Evolutionary conservation across 2,888 invertebrate species (phyloP), one percentile per base, ranked within the genome.

Genomic region (Drosophila niveifrons): DNA sequence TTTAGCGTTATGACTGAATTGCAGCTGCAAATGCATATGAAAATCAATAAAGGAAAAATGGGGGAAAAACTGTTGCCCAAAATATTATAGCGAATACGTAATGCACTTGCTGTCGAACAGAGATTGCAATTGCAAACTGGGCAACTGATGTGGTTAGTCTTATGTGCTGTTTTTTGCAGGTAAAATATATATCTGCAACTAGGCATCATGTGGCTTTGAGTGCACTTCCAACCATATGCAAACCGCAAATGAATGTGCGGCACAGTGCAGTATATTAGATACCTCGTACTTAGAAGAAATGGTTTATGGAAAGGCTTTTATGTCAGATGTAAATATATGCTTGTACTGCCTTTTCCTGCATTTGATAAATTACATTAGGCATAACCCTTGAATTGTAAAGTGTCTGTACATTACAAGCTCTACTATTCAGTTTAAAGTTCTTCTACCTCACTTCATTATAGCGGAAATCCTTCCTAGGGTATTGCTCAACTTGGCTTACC

Each of bases 1-100:
- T 69, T 67, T 78, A 55, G 51, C 61, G 53, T 31, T 66, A 61
- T 65, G 69, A 72, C 63, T 44, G 64, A 70, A 66, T 44, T 73
- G 78, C 78, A 75, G 43, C 44, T 57, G 68, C 41, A 52, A 75
- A 50, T 69, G 75, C 73, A 77, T 53, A 65, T 58, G 48, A 77
- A 75, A 75, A 64, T 62, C 73, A 75, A 75, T 77, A 50, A 68
- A 41, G 44, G 15, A 17, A 13, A 36, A 8, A 4, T 4, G 18
- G 36, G 29, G 43, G 36, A 39, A 18, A 43, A 39, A 18, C 46
- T 10, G 8, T 52, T 46, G 17, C n/a, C 50, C 36, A 61, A 67
- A 61, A 67, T 17, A 28, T 15, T 10, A 39, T 36, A 55, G 46
- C 58, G 53, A 66, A 76, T 13, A 17, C 15, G 31, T 34, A 44